phyloP scores from a whole-genome alignment of 1,140 invertebrate genomes.

The Brachystomella parvula region DNA sequence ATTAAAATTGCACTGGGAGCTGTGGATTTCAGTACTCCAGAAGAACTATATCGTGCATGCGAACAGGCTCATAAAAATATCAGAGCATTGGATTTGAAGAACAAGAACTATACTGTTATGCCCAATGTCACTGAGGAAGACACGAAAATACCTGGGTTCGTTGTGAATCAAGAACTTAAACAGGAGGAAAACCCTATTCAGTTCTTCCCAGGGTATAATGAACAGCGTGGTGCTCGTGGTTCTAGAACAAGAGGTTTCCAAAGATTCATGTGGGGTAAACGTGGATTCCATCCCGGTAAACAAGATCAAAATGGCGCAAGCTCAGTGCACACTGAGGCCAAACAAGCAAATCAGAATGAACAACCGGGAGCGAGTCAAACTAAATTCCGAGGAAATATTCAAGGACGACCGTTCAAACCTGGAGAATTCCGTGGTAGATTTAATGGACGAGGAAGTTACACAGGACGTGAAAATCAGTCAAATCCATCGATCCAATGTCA shows the following conservation, averaged over 20 bases:
- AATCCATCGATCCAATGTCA: background rate
- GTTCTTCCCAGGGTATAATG: background rate
- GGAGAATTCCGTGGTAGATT: background rate
- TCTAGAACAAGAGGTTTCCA: background rate
- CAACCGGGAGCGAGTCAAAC: background rate
- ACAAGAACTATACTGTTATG: background rate
- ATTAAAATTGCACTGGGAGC: too few species aligned
- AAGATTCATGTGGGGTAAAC: too few species aligned
- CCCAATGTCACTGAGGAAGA: background rate
- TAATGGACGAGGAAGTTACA: background rate
- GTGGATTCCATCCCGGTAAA: too few species aligned
- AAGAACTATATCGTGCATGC: background rate
- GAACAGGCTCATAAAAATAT: background rate
- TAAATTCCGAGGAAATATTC: background rate
- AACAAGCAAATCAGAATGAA: background rate
- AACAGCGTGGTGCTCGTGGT: too few species aligned
- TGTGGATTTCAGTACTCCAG: too few species aligned
- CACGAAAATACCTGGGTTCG: background rate
- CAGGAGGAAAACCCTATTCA: background rate
- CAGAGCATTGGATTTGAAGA: background rate
- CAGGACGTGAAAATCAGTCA: background rate
- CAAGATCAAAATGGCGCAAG: too few species aligned
- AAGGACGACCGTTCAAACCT: too few species aligned
- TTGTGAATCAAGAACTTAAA: too few species aligned
- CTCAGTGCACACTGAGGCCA: too few species aligned